Percentiles rank a stretch among this genome's conserved stretches.
phyloP scores from a whole-genome alignment of 2,113 vertebrate species.

The Gallinago media region DNA sequence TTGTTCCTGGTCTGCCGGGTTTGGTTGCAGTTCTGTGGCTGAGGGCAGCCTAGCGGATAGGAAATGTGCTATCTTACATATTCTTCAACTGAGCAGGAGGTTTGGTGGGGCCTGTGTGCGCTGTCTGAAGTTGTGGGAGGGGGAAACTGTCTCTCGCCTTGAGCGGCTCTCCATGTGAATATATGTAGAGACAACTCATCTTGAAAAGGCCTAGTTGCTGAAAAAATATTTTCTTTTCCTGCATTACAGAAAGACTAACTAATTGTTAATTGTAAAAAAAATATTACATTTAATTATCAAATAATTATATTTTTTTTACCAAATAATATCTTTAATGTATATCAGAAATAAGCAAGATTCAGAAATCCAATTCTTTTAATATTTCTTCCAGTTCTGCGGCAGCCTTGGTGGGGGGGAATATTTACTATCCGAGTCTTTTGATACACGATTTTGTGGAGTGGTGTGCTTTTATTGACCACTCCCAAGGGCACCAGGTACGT shows the following conservation, averaged over 20 bases:
- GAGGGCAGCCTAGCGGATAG: background rate
- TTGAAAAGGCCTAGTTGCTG: background rate
- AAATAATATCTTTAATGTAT: background rate
- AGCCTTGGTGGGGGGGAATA: background rate
- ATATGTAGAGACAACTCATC: background rate
- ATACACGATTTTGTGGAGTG: background rate
- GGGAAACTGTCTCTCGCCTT: background rate
- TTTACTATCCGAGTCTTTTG: background rate
- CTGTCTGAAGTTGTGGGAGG: background rate
- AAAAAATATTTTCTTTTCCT: background rate
- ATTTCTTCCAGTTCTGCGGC: background rate
- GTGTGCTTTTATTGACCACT: background rate
- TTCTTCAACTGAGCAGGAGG: conserved; percentile 8
- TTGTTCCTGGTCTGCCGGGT: background rate
- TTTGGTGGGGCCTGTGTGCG: background rate
- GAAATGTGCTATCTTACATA: conserved; percentile 44
- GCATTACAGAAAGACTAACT: background rate
- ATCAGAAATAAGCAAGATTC: background rate
- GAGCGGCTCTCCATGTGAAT: background rate
- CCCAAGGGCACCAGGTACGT: background rate
- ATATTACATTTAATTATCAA: background rate
- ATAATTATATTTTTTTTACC: background rate
- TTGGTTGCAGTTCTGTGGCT: background rate
- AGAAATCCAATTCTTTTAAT: background rate
- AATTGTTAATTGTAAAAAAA: background rate